Conservation (phyloP, 92 coral and sea anemone species). For the Phenganax stokvisi region DNA sequence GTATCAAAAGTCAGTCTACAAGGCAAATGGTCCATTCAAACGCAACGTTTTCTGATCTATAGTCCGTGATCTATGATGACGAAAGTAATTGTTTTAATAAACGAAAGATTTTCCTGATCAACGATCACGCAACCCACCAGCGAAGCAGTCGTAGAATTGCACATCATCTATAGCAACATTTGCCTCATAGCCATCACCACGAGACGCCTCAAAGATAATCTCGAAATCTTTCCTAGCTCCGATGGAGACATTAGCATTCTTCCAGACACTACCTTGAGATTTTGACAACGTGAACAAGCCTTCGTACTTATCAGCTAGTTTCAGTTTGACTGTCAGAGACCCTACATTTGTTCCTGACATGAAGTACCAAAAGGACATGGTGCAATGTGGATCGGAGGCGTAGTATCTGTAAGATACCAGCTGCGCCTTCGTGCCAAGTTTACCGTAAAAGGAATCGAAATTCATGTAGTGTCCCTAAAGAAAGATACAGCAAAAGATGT, state of each 20-base stretch:
- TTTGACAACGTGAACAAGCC: conserved; percentile 41
- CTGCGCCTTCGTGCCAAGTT: conserved; percentile 75
- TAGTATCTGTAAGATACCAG: conserved; percentile 81
- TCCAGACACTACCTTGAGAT: conserved; percentile 74
- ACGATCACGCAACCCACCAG: conserved; percentile 36
- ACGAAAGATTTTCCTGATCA: too few relatives aligned
- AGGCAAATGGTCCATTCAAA: too few relatives aligned
- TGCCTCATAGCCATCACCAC: conserved; percentile 69
- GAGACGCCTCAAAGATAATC: conserved; percentile 80
- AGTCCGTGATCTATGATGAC: too few relatives aligned
- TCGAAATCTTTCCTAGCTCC: conserved; percentile 65
- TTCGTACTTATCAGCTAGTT: conserved; percentile 63
- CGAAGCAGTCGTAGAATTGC: conserved; percentile 65
- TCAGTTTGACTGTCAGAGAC: conserved; percentile 44
- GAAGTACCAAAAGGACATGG: conserved; percentile 86
- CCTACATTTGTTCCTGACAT: conserved; percentile 82
- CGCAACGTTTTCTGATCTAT: too few relatives aligned
- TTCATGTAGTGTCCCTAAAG: conserved; percentile 90
- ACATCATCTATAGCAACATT: conserved; percentile 87
- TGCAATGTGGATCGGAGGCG: conserved; percentile 80
- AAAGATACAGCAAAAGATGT: background rate
- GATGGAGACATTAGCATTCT: conserved; percentile 53
- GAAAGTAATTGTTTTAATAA: too few relatives aligned
- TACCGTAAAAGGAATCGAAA: conserved; percentile 68
- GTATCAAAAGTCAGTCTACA: too few relatives aligned